Conservation (phyloP, 2,888 invertebrate genomes). For the Patella ulyssiponensis region DNA sequence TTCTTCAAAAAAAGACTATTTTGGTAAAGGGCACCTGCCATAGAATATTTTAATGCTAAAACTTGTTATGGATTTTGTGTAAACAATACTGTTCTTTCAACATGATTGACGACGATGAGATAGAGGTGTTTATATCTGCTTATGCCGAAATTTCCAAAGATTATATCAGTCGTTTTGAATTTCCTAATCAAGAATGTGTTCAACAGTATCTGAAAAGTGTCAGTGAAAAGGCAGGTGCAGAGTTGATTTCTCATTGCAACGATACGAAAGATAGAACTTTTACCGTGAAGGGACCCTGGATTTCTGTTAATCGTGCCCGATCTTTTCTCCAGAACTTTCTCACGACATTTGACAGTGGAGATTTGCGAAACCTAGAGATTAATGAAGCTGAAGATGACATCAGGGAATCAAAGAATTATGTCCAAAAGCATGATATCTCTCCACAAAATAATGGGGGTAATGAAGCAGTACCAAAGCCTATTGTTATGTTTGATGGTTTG, state of each 20-base stretch:
- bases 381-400: conserved; percentile 12
- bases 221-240: conserved; percentile 26
- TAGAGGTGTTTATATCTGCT: conserved; percentile 34
- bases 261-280: conserved; percentile 16
- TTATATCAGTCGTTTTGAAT: conserved; percentile 27
- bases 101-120: neutral
- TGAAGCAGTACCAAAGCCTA: neutral
- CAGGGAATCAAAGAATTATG: conserved; percentile 13
- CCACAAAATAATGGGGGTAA: conserved; percentile 15
- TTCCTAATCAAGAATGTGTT: conserved; percentile 30
- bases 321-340: conserved; percentile 28
- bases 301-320: conserved; percentile 25
- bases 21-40: too few relatives aligned
- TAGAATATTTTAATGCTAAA: too few relatives aligned
- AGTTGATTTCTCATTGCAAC: conserved; percentile 12
- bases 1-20: too few relatives aligned
- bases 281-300: conserved; percentile 33
- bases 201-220: conserved; percentile 28
- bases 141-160: conserved; percentile 37
- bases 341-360: neutral
- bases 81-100: too few relatives aligned
- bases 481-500: neutral
- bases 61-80: too few relatives aligned
- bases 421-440: conserved; percentile 11
- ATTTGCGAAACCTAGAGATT: neutral